Evolutionary conservation across 2,797 vertebrate genomes (phyloP).

Genomic region (Australoheros facetus): DNA sequence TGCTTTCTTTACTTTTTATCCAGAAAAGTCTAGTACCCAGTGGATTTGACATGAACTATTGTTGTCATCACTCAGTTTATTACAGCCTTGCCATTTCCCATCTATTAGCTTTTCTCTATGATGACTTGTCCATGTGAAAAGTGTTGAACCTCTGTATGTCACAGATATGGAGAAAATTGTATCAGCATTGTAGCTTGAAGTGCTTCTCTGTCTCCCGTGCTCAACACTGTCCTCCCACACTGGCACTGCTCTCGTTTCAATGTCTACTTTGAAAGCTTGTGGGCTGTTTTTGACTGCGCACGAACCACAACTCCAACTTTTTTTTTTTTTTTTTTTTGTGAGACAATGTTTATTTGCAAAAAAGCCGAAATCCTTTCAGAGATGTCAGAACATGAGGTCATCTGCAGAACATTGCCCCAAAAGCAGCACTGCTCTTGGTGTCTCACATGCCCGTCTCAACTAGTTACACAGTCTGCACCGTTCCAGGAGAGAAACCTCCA

Average conservation of each 20-base stretch:
- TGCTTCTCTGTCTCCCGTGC: constrained; percentile 32
- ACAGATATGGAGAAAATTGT: constrained; percentile 19
- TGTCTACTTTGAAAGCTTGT: constrained; percentile 48
- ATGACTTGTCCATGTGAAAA: neutral
- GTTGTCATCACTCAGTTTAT: neutral
- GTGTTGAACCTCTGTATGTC: constrained; percentile 29
- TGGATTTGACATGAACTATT: constrained; percentile 10
- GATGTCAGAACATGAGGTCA: constrained; percentile 27
- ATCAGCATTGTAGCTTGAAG: constrained; percentile 15
- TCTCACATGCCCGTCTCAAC: constrained; percentile 3
- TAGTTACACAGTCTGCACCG: neutral
- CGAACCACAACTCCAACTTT: constrained; percentile 26
- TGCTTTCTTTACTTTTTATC: constrained; percentile 14
- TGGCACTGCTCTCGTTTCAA: constrained; percentile 28
- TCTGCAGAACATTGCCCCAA: constrained; percentile 8
- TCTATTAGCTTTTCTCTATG: neutral
- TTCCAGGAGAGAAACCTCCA: neutral
- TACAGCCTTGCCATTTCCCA: neutral
- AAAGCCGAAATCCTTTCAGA: constrained; percentile 21
- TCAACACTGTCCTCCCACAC: constrained; percentile 59
- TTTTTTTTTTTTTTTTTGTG: neutral
- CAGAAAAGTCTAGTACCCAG: neutral
- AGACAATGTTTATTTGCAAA: constrained; percentile 22
- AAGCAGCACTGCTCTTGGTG: neutral
- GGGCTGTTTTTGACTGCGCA: constrained; percentile 35